Evolutionary conservation across 2,113 vertebrate genomes (phyloP), one percentile per base, ranked within the genome.

Genomic region (Cottus gobio): DNA sequence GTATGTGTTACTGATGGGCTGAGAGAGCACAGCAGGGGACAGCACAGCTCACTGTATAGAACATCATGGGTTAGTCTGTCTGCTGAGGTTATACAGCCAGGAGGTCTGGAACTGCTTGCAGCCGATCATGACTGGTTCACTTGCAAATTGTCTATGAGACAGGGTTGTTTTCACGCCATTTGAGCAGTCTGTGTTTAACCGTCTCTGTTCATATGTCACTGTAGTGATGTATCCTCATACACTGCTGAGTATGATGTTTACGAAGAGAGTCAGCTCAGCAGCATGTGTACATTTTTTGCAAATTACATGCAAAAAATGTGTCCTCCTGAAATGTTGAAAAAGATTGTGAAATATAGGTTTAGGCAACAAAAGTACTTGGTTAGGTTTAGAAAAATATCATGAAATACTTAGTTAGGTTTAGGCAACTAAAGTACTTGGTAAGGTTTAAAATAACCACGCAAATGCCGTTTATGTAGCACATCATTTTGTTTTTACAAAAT

Each of bases 21-120:
- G 9, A 11, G 15, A 52, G 34, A 73, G 70, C 70, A 48, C 48
- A 50, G 39, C 37, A 11, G 71, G 71, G 34, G 26, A 70, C 39
- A 31, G 58, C 39, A 50, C 31, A 13, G 61, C 30, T 71, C 42
- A 24, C 67, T 28, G 37, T 69, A 60, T n/a, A 34, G 31, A 65
- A 61, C 66, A 79, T 58, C 72, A 68, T 67, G 76, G 60, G 61
- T 28, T 64, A 50, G 60, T 54, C 44, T 34, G 73, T 57, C 42
- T 62, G 22, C 22, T 50, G 71, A 34, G 57, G 42, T 44, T 42
- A 15, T n/a, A 30, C 36, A 5, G 18, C 20, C 34, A 34, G 20
- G 20, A 60, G 26, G 7, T 3, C 37, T 46, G n/a, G 4, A 42
- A 30, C 24, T 46, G 9, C 37, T 31, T n/a, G 26, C 15, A 16